Base-by-base conservation (phyloP, 64 coral and sea anemone genomes). In the Trachythela sp. region DNA sequence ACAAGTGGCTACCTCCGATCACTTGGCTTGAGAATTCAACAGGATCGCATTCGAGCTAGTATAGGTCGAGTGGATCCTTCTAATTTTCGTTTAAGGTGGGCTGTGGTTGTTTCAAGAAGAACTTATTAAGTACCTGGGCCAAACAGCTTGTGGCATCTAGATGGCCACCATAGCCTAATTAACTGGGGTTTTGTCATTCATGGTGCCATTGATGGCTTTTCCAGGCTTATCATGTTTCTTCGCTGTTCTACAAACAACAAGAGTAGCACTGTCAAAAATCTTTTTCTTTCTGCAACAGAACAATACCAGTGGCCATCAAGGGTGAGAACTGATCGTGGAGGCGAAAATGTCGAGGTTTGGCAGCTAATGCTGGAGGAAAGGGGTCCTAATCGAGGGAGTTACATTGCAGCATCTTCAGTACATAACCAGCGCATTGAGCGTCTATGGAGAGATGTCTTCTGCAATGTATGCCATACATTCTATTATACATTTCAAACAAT, bases 361-460 rank as follows among this genome's bases (percentile, higher is more conserved):
- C 48, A 88, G n/a, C 4, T 30, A 48, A 85, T 88, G 91, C 70
- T 83, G 60, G 50, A 84, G 48, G 36, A 27, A 70, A 92, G 86
- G 83, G 91, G 90, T 4, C 38, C 48, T 4, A 92, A 91, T 54
- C 39, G 90, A 86, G 90, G 90, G 26, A 92, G 85, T 58, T 88
- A 60, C 33, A 31, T 92, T 15, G 24, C 54, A 13, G 90, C 70
- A 67, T 39, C 71, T 40, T 88, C 85, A 39, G 87, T 85, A 10
- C 60, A 75, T 71, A 92, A 92, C 39, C 91, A 92, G 50, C 14
- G 77, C 34, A 92, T 88, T 9, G 86, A 92, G 88, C 36, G 91
- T 4, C 42, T 92, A 20, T 92, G 91, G 90, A 11, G 91, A 10
- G 86, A 92, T 88, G 91, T 92, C 8, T 92, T 92, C 85, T 7